Percentiles rank a stretch among this genome's conserved stretches.
These are phyloP conservation scores for Pteronura brasiliensis DNA, from an alignment of 2,113 vertebrate species.

Conservation along the genomic window DNA sequence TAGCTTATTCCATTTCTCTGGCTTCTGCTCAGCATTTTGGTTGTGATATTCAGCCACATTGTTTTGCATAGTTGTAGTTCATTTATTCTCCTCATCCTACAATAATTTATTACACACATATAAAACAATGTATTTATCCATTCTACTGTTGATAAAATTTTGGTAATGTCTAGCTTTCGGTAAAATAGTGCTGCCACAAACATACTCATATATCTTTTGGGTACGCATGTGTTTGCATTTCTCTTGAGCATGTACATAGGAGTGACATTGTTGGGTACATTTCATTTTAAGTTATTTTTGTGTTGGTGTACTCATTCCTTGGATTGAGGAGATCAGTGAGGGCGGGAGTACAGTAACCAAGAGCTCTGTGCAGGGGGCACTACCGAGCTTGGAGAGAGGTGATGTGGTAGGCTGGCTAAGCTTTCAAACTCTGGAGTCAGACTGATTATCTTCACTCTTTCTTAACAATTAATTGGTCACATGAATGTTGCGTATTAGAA, in stretches of 20 bases:
- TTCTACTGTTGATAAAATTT: background rate
- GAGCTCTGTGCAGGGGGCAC: background rate
- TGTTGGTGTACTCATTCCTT: background rate
- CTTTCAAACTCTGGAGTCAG: background rate
- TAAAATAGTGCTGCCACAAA: background rate
- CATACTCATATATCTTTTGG: background rate
- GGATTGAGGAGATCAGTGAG: background rate
- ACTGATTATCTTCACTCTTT: background rate
- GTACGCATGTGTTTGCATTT: background rate
- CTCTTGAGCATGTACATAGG: background rate
- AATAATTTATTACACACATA: background rate
- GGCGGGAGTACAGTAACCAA: background rate
- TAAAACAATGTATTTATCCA: background rate
- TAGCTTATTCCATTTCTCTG: background rate
- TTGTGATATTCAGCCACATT: background rate
- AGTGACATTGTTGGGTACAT: background rate
- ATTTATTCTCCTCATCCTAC: background rate
- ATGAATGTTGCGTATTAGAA: background rate
- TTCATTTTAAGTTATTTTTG: background rate
- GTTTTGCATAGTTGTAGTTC: background rate
- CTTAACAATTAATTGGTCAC: background rate
- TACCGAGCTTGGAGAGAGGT: background rate
- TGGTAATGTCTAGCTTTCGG: background rate
- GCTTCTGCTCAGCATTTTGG: background rate
- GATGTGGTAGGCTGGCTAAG: background rate